phyloP scores from a whole-genome alignment of 2,888 invertebrate species.

The Deroplatys truncata region DNA sequence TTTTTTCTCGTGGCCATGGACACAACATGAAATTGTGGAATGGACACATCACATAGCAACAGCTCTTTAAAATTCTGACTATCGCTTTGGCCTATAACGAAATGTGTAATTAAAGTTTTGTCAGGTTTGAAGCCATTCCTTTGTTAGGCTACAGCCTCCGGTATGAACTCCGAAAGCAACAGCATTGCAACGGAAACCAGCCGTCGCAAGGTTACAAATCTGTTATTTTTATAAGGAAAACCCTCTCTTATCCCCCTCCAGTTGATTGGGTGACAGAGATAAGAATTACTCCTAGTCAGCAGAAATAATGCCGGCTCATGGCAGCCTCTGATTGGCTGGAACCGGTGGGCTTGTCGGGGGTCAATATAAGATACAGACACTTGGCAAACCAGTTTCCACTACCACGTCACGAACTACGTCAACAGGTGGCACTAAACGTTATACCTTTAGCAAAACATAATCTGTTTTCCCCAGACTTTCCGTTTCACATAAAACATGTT shows the following conservation, averaged over 20 bases:
- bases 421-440: not conserved
- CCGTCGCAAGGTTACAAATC: not conserved
- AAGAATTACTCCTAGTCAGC: not conserved
- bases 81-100: too few relatives aligned
- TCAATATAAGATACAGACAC: not conserved
- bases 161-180: too few relatives aligned
- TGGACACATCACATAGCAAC: too few relatives aligned
- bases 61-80: too few relatives aligned
- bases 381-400: not conserved
- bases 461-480: not conserved
- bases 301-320: not conserved
- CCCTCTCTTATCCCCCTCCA: not conserved
- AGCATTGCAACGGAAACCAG: not conserved
- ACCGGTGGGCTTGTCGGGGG: not conserved
- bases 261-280: not conserved
- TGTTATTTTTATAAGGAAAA: not conserved
- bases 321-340: not conserved
- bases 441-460: not conserved
- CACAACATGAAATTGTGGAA: too few relatives aligned
- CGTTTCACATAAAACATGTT: not conserved
- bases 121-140: too few relatives aligned
- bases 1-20: too few relatives aligned
- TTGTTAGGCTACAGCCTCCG: too few relatives aligned
- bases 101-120: too few relatives aligned
- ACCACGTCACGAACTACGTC: not conserved